Evolutionary conservation across 2,888 invertebrate species (phyloP).

Genomic region (Cosmia pyralina): DNA sequence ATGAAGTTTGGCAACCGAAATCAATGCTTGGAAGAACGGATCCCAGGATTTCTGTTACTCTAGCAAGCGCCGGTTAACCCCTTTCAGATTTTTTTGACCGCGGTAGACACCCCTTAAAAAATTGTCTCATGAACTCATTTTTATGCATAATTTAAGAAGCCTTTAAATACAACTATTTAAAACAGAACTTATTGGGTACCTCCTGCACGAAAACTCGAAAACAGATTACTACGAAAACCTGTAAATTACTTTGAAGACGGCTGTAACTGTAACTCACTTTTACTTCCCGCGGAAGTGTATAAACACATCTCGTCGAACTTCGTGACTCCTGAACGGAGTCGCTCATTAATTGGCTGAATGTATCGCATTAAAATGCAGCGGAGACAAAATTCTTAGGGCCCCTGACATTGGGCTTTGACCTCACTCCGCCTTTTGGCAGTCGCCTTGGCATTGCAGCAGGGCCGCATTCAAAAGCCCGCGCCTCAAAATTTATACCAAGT

Average conservation of each 20-base stretch:
- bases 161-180: not conserved
- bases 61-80: not conserved
- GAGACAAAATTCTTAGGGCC: conserved; percentile 85
- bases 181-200: not conserved
- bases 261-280: conserved; percentile 43
- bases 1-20: not conserved
- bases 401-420: conserved; percentile 88
- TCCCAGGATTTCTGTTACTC: not conserved
- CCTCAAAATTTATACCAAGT: conserved; percentile 76
- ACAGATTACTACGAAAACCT: not conserved
- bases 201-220: conserved; percentile 10
- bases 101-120: not conserved
- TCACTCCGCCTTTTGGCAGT: conserved; percentile 85
- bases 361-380: conserved; percentile 67
- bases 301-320: conserved; percentile 30
- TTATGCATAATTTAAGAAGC: not conserved
- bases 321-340: conserved; percentile 43
- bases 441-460: conserved; percentile 88
- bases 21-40: not conserved
- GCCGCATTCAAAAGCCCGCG: conserved; percentile 75
- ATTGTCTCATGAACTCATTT: not conserved
- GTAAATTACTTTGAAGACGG: conserved; percentile 35
- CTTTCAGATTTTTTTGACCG: not conserved
- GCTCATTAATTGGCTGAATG: conserved; percentile 46
- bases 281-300: conserved; percentile 30